Evolutionary conservation across 1,140 invertebrate genomes (phyloP).

Genomic region (Meteorus sp.): DNA sequence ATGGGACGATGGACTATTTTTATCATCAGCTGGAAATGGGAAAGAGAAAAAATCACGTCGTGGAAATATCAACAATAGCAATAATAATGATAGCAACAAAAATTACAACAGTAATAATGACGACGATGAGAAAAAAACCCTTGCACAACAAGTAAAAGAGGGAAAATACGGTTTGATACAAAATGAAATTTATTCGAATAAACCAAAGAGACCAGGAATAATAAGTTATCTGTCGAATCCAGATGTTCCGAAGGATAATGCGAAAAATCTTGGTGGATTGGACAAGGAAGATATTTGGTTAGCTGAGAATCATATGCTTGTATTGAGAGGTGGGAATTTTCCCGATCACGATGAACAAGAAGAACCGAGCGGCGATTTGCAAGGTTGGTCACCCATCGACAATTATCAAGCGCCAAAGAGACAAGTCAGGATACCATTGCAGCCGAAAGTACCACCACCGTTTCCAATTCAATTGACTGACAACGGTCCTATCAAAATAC

Average conservation of each 20-base stretch:
- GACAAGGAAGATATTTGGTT: constrained; percentile 86
- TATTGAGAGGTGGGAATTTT: constrained; percentile 76
- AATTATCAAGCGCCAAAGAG: constrained; percentile 77
- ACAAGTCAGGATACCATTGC: constrained; percentile 75
- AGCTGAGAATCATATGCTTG: constrained; percentile 83
- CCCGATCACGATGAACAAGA: constrained; percentile 55
- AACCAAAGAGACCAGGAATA: constrained; percentile 74
- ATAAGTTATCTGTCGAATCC: constrained; percentile 77
- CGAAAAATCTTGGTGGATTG: constrained; percentile 77
- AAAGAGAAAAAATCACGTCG: constrained; percentile 60
- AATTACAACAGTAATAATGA: no score
- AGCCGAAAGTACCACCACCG: constrained; percentile 80
- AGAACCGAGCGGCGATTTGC: constrained; percentile 35
- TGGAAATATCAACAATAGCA: no score
- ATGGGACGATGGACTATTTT: constrained; percentile 68
- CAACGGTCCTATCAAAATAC: constrained; percentile 74
- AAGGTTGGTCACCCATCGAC: constrained; percentile 78
- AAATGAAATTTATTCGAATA: constrained; percentile 73
- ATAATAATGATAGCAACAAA: no score
- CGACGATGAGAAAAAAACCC: constrained; percentile 78
- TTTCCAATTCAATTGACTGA: constrained; percentile 84
- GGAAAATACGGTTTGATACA: constrained; percentile 88
- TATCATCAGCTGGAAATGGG: constrained; percentile 68
- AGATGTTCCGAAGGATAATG: constrained; percentile 77
- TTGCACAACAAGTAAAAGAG: constrained; percentile 82